Conservation (phyloP, 2,888 invertebrate genomes). For the Platycheirus albimanus region DNA sequence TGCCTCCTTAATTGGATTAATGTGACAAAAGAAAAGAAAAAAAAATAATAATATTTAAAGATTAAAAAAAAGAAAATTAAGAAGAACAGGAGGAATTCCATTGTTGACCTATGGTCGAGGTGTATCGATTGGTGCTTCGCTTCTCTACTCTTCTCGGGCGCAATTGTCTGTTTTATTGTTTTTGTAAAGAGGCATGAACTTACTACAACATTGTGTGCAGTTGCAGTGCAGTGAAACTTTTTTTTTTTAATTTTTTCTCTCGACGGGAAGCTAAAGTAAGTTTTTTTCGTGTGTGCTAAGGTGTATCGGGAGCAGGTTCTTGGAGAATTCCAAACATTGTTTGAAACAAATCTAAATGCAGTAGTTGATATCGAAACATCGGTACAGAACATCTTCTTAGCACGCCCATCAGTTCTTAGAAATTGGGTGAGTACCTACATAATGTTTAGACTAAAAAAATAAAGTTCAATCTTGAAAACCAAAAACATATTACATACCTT, state of each 20-base stretch:
- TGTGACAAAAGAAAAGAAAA: conserved; percentile 32
- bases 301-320: conserved; percentile 39
- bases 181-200: conserved; percentile 52
- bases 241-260: neutral
- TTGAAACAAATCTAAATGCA: conserved; percentile 29
- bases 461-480: too few relatives aligned
- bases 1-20: conserved; percentile 65
- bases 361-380: conserved; percentile 12
- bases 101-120: conserved; percentile 64
- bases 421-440: conserved; percentile 69
- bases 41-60: conserved; percentile 33
- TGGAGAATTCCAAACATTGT: conserved; percentile 19
- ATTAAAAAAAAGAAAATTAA: neutral
- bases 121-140: conserved; percentile 64
- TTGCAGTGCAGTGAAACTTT: conserved; percentile 33
- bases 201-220: conserved; percentile 24
- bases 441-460: conserved; percentile 13
- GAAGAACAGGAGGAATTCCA: conserved; percentile 57
- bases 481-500: neutral
- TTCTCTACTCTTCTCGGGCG: conserved; percentile 14
- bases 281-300: conserved; percentile 47
- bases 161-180: conserved; percentile 13
- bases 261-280: conserved; percentile 47
- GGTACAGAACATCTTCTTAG: conserved; percentile 15
- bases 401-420: conserved; percentile 63